Base-by-base conservation (phyloP, 2,888 invertebrate species). In the Rosalia funebris region DNA sequence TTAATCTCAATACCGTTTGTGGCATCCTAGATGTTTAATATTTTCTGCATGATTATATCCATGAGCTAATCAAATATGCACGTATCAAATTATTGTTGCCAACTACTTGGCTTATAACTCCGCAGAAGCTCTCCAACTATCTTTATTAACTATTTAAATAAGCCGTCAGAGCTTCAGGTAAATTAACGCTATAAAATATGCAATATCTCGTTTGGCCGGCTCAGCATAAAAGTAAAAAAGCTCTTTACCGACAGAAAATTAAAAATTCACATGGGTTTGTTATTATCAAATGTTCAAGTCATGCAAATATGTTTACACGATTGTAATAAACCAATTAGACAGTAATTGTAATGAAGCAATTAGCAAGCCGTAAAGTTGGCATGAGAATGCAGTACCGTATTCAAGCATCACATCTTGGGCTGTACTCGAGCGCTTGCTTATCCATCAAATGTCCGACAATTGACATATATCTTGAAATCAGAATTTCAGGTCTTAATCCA, bases 341-440 rank as follows among this genome's bases (percentile, higher is more conserved):
- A 17, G 48, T 47, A 41, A 53, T 53, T 46, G 53, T 53, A 52
- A 52, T 53, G 52, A 58, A 58, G 58, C 53, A 52, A 58, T 58
- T 52, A 53, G 47, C 47, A 39, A 48, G 47, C 41, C 39, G 46
- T 41, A 57, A 42, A 37, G 39, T 39, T 32, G 48, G 39, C 25
- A 42, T 39, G 41, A 48, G 48, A 20, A 12, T 16, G 19, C 41
- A 53, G 53, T 16, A 16, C 11, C 20, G 42, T 14, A 32, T 53
- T 42, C 42, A 42, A 25, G 14, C 31, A 39, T 25, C n/a, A 5
- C 14, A 14, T 50, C 36, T 25, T 34, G 34, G 34, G 25, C 25
- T 5, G 25, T 25, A 25, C n/a, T n/a, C n/a, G n/a, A n/a, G n/a
- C n/a, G n/a, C n/a, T n/a, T n/a, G n/a, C n/a, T n/a, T n/a, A n/a